Percentiles rank a stretch among this genome's conserved stretches.
Evolutionary conservation across 2,113 vertebrate species (phyloP).

Genomic region (Chroicocephalus ridibundus): DNA sequence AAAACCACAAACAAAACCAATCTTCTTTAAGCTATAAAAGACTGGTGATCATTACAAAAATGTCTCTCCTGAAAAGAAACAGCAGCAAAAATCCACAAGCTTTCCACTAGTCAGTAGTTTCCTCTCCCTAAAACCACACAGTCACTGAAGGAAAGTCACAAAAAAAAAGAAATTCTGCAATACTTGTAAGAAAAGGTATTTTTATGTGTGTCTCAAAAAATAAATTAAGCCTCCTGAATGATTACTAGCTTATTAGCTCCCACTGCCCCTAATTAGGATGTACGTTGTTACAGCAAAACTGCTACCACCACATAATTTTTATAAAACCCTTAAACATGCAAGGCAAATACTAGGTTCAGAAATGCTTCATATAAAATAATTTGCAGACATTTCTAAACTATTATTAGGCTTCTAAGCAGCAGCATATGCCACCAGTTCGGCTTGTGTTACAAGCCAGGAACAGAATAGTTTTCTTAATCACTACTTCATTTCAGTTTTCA

Average conservation of each 20-base stretch:
- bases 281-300: background rate
- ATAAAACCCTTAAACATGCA: background rate
- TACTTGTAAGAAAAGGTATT: background rate
- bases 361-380: conserved; percentile 16
- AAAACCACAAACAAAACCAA: background rate
- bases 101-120: background rate
- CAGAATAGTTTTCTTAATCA: background rate
- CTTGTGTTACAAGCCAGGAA: conserved; percentile 2
- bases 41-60: background rate
- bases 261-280: background rate
- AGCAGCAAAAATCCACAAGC: background rate
- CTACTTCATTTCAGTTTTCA: background rate
- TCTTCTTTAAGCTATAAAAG: background rate
- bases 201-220: background rate
- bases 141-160: background rate
- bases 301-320: background rate
- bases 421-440: background rate
- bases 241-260: background rate
- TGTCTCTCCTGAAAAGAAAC: background rate
- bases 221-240: background rate
- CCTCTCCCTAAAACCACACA: background rate
- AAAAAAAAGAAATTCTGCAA: background rate
- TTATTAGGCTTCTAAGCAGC: conserved; percentile 1
- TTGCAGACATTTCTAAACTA: background rate
- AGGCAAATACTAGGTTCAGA: conserved; percentile 1